Conservation (phyloP, 30 jellyfish, hydroid and myxozoan genomes). For the Kudoa iwatai region DNA sequence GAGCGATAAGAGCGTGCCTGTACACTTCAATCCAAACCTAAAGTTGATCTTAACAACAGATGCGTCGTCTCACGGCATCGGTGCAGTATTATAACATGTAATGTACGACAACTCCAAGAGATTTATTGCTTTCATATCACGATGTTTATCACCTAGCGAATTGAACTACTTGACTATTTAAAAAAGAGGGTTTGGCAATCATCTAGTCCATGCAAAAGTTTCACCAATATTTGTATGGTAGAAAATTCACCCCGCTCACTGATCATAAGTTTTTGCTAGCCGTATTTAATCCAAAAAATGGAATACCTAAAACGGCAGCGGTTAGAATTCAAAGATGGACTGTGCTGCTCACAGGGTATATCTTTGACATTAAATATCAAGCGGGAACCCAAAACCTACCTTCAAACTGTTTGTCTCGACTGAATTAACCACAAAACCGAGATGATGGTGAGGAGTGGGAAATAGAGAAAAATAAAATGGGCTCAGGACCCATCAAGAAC, state of each 20-base stretch:
- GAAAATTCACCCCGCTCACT: slow-evolving; percentile 9
- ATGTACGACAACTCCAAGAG: slow-evolving; percentile 8
- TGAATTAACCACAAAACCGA: slow-evolving; percentile 1
- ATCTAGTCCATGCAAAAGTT: slow-evolving; percentile 16
- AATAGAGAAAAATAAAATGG: too few relatives aligned
- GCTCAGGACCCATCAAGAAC: too few relatives aligned
- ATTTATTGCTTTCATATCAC: slow-evolving; percentile 13
- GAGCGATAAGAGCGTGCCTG: slow-evolving; percentile 3
- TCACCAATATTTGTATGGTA: slow-evolving; percentile 17
- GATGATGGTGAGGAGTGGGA: neutral
- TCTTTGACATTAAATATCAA: neutral
- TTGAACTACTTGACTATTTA: slow-evolving; percentile 9
- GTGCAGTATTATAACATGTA: slow-evolving; percentile 20
- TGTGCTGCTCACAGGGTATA: slow-evolving; percentile 3
- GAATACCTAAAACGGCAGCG: slow-evolving; percentile 15
- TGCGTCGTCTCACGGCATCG: slow-evolving; percentile 26
- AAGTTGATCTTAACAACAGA: slow-evolving; percentile 5
- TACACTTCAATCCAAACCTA: slow-evolving; percentile 12
- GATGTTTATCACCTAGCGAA: slow-evolving; percentile 5
- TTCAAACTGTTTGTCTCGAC: slow-evolving; percentile 4
- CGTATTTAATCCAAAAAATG: slow-evolving; percentile 6
- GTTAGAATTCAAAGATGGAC: slow-evolving; percentile 14
- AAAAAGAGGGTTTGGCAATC: slow-evolving; percentile 22
- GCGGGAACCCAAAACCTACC: slow-evolving; percentile 1
- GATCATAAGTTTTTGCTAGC: slow-evolving; percentile 8